Evolutionary conservation across 2,888 invertebrate genomes (phyloP).

Genomic region (Phlogophora meticulosa): DNA sequence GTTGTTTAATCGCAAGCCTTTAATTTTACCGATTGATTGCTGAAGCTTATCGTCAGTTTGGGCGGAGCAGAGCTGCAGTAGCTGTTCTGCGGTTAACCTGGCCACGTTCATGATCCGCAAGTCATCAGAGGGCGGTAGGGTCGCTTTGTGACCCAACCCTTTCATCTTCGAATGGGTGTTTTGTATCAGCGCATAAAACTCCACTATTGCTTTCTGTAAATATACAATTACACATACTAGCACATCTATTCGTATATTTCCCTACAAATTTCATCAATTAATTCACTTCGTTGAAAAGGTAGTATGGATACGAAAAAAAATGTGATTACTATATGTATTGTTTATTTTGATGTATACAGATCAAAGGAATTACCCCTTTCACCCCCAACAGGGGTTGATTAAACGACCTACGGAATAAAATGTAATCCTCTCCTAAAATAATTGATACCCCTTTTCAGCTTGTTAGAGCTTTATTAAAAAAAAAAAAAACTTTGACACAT

Average conservation of each 20-base stretch:
- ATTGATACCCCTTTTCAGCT: too few relatives aligned
- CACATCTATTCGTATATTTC: background rate
- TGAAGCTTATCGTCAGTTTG: constrained; percentile 37
- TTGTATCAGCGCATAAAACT: constrained; percentile 78
- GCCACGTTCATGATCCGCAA: constrained; percentile 82
- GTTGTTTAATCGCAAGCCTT: constrained; percentile 2
- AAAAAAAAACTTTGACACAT: too few relatives aligned
- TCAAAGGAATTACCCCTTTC: too few relatives aligned
- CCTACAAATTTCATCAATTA: too few relatives aligned
- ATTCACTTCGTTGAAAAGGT: too few relatives aligned
- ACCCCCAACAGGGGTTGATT: too few relatives aligned
- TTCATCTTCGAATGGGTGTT: constrained; percentile 76
- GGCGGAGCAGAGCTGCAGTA: constrained; percentile 78
- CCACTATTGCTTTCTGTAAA: constrained; percentile 77
- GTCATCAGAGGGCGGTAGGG: constrained; percentile 79
- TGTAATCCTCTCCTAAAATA: too few relatives aligned
- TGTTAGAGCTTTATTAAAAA: too few relatives aligned
- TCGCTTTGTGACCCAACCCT: constrained; percentile 72
- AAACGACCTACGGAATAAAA: too few relatives aligned
- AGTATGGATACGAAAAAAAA: too few relatives aligned
- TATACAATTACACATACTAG: background rate
- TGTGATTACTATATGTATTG: too few relatives aligned
- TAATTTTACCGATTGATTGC: constrained; percentile 20
- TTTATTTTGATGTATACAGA: too few relatives aligned
- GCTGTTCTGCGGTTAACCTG: constrained; percentile 79